phyloP scores from a whole-genome alignment of 1,140 invertebrate genomes.

The Chironomus tepperi region DNA sequence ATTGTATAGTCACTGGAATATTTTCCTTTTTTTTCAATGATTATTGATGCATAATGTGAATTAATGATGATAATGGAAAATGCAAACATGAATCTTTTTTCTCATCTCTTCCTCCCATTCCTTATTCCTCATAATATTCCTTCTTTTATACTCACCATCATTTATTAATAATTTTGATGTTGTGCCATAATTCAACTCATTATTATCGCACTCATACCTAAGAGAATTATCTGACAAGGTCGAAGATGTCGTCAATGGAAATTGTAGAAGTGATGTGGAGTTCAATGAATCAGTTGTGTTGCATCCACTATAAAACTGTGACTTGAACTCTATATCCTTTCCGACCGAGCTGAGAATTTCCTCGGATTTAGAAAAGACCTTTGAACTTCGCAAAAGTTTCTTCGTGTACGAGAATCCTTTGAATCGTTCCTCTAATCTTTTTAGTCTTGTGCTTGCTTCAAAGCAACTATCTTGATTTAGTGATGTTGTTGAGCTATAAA shows the following conservation, averaged over 20 bases:
- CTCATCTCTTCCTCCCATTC: not conserved
- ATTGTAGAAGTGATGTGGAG: not conserved
- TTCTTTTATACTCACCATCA: too few relatives aligned
- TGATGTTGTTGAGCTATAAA: not conserved
- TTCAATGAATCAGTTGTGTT: constrained; percentile 4
- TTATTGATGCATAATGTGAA: not conserved
- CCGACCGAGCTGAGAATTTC: constrained; percentile 3
- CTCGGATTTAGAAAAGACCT: not conserved
- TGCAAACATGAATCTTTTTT: not conserved
- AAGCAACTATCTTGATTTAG: constrained; percentile 16
- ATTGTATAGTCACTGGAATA: not conserved
- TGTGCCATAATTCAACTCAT: too few relatives aligned
- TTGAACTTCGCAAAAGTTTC: constrained; percentile 16
- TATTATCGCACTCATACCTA: too few relatives aligned
- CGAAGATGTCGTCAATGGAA: constrained; percentile 18
- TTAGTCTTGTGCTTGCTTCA: constrained; percentile 26
- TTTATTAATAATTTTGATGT: too few relatives aligned
- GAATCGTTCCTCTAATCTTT: constrained; percentile 26
- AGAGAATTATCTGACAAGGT: not conserved
- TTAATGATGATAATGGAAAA: not conserved
- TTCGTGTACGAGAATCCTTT: constrained; percentile 25
- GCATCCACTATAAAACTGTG: not conserved
- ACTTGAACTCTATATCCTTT: not conserved
- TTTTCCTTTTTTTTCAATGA: not conserved
- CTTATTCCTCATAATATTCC: too few relatives aligned